A percentile compares a stretch with the other conserved stretches of the same genome.
Evolutionary conservation across 2,888 invertebrate genomes (phyloP).

Genomic region (Diplazon laetatorius): DNA sequence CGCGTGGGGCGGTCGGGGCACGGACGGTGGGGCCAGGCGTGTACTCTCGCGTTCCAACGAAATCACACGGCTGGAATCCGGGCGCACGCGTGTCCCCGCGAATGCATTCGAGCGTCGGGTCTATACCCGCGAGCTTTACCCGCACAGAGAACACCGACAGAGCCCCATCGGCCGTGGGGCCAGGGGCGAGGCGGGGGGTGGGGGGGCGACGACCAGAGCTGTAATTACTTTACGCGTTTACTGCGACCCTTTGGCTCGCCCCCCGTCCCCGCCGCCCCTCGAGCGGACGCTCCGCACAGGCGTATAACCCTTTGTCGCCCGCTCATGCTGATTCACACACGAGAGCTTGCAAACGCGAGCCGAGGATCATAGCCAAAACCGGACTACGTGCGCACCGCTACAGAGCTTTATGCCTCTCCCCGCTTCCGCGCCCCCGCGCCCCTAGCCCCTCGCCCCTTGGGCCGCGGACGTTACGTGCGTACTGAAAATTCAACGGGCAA

Average conservation of each 20-base stretch:
- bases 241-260: constrained; percentile 73
- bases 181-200: too few relatives aligned
- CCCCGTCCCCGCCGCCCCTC: constrained; percentile 39
- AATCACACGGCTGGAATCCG: constrained; percentile 59
- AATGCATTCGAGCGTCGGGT: constrained; percentile 68
- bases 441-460: too few relatives aligned
- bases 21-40: not conserved
- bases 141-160: constrained; percentile 39
- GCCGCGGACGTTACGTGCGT: not conserved
- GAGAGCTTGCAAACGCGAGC: constrained; percentile 15
- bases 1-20: constrained; percentile 8
- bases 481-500: constrained; percentile 9
- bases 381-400: constrained; percentile 21
- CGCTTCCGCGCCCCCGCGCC: too few relatives aligned
- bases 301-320: constrained; percentile 71
- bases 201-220: too few relatives aligned
- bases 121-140: constrained; percentile 27
- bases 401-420: constrained; percentile 5
- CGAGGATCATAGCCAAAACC: constrained; percentile 33
- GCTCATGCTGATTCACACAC: constrained; percentile 69
- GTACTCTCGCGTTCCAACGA: constrained; percentile 48
- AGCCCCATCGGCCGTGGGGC: constrained; percentile 64
- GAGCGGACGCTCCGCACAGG: constrained; percentile 32
- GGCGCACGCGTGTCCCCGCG: constrained; percentile 57
- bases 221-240: constrained; percentile 78